Conservation (phyloP, 2,797 vertebrate species). For the Cephalopachus bancanus region DNA sequence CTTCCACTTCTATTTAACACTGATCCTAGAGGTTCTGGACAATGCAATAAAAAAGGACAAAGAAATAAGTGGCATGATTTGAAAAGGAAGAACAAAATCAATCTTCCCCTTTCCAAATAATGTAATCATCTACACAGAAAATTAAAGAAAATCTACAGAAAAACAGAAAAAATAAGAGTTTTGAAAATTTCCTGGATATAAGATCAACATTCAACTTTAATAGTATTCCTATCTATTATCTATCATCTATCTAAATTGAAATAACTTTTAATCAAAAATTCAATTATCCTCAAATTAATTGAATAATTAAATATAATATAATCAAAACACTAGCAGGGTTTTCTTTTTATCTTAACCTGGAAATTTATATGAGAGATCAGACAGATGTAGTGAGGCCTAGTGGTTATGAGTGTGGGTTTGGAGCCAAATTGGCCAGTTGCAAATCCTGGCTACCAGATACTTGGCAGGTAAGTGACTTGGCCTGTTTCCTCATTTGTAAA, state of each 20-base stretch:
- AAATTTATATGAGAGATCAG: background rate
- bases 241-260: background rate
- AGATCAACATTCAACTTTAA: background rate
- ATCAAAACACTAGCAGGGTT: background rate
- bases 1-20: slow-evolving; percentile 29
- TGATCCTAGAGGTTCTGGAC: slow-evolving; percentile 1
- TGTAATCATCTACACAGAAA: background rate
- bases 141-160: background rate
- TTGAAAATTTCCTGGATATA: background rate
- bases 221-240: background rate
- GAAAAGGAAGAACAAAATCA: background rate
- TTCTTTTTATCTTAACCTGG: slow-evolving; percentile 1
- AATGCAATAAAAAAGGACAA: slow-evolving; percentile 16
- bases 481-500: background rate
- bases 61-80: background rate
- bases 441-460: background rate
- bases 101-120: background rate
- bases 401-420: background rate
- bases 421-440: background rate
- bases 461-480: background rate
- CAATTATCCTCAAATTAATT: background rate
- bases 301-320: background rate
- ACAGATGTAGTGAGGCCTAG: background rate
- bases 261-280: background rate
- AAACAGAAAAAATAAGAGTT: slow-evolving; percentile 15